A percentile compares a stretch with the other conserved stretches of the same genome.
phyloP scores from a whole-genome alignment of 2,113 vertebrate genomes.

The Cebidichthys violaceus region DNA sequence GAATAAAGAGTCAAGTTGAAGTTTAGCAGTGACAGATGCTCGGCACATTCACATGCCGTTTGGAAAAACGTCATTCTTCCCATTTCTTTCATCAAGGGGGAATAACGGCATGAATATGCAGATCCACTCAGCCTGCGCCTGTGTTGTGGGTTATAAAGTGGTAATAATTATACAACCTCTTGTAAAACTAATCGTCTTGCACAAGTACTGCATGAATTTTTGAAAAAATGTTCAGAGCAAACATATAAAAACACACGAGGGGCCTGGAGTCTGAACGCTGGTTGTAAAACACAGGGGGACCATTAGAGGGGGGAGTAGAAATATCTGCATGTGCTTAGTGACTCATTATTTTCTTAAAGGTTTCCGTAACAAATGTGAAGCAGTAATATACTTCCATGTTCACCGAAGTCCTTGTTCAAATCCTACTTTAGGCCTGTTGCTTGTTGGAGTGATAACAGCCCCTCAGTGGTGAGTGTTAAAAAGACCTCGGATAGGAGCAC shows the following conservation, averaged over 20 bases:
- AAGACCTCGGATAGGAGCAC: conserved; percentile 7
- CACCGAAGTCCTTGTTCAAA: conserved; percentile 9
- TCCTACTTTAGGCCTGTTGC: not conserved
- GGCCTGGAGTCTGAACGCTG: not conserved
- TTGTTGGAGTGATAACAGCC: not conserved
- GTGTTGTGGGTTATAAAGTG: not conserved
- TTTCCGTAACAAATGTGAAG: conserved; percentile 25
- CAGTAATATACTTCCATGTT: conserved; percentile 20
- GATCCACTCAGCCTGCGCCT: not conserved
- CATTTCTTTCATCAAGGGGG: not conserved
- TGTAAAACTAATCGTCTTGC: not conserved
- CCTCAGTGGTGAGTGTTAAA: conserved; percentile 16
- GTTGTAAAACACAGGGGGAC: conserved; percentile 24
- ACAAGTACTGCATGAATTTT: not conserved
- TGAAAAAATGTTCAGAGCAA: conserved; percentile 9
- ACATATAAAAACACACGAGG: conserved; percentile 7
- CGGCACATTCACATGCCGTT: not conserved
- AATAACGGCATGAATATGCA: not conserved
- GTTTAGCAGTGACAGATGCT: not conserved
- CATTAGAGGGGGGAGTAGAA: conserved; percentile 17
- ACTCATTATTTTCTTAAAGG: conserved; percentile 25
- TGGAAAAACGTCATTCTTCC: not conserved
- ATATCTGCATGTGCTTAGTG: conserved; percentile 9
- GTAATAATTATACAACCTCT: not conserved
- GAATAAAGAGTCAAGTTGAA: not conserved